phyloP scores from a whole-genome alignment of 2,888 invertebrate genomes.

The Pyralis farinalis region DNA sequence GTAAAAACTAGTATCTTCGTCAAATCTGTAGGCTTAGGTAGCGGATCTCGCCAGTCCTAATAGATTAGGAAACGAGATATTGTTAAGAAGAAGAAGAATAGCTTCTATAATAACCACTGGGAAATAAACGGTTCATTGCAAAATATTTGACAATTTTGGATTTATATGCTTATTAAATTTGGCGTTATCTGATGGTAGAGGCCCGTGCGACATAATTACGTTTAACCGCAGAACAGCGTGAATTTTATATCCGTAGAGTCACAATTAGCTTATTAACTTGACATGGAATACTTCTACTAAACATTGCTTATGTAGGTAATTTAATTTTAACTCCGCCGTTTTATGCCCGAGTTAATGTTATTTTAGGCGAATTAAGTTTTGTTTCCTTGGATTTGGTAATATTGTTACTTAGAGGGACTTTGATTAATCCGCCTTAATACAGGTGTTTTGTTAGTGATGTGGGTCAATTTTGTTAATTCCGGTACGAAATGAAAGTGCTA shows the following conservation, averaged over 20 bases:
- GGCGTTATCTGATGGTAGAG: conserved; percentile 25
- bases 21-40: too few species aligned
- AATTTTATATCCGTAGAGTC: conserved; percentile 2
- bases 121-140: too few species aligned
- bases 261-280: not conserved
- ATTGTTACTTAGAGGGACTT: not conserved
- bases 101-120: too few species aligned
- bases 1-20: too few species aligned
- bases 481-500: too few species aligned
- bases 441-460: too few species aligned
- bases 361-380: conserved; percentile 19
- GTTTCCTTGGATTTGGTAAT: conserved; percentile 11
- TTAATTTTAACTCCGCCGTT: not conserved
- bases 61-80: too few species aligned
- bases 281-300: conserved; percentile 9
- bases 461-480: too few species aligned
- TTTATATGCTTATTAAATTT: too few species aligned
- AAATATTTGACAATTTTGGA: too few species aligned
- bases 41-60: too few species aligned
- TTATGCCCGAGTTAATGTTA: conserved; percentile 15
- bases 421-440: not conserved
- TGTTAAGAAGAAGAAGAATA: too few species aligned
- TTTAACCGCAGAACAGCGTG: conserved; percentile 22
- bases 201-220: conserved; percentile 37
- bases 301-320: conserved; percentile 4